A percentile compares a stretch with the other conserved stretches of the same genome.
These are phyloP conservation scores for Plectropomus leopardus DNA, from an alignment of 2,113 vertebrate genomes.

Conservation along the genomic window DNA sequence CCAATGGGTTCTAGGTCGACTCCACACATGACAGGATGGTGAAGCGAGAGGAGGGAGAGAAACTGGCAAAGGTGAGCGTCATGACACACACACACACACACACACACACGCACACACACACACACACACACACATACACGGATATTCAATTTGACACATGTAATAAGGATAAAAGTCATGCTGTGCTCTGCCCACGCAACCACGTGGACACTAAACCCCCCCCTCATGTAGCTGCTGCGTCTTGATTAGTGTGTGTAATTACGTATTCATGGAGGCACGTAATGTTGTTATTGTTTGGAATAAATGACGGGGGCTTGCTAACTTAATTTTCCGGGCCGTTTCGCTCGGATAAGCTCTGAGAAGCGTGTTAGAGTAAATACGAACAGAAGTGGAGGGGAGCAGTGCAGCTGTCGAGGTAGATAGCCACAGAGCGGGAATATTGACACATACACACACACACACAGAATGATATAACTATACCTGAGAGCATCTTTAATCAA, in stretches of 20 bases:
- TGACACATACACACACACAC: constrained; percentile 16
- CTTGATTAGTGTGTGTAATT: constrained; percentile 53
- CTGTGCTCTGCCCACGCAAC: neutral
- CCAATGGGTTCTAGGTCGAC: constrained; percentile 87
- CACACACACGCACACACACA: neutral
- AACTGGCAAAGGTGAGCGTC: constrained; percentile 91
- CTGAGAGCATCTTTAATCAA: constrained; percentile 10
- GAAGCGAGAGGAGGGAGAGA: constrained; percentile 94
- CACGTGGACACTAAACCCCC: neutral
- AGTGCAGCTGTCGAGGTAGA: constrained; percentile 48
- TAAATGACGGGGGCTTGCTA: constrained; percentile 47
- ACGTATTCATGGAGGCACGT: constrained; percentile 29
- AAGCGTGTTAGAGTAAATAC: constrained; percentile 45
- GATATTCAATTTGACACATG: neutral
- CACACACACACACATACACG: neutral
- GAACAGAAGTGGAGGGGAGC: constrained; percentile 10
- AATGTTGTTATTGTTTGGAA: constrained; percentile 63
- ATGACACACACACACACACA: neutral
- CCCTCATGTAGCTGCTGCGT: neutral
- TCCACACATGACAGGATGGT: constrained; percentile 91
- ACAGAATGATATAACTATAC: constrained; percentile 15
- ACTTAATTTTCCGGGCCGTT: constrained; percentile 63
- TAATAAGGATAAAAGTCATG: constrained; percentile 5
- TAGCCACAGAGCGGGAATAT: constrained; percentile 19
- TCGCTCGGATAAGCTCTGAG: constrained; percentile 55